Conservation (phyloP, 2,888 invertebrate species). For the Linyphia triangularis region DNA sequence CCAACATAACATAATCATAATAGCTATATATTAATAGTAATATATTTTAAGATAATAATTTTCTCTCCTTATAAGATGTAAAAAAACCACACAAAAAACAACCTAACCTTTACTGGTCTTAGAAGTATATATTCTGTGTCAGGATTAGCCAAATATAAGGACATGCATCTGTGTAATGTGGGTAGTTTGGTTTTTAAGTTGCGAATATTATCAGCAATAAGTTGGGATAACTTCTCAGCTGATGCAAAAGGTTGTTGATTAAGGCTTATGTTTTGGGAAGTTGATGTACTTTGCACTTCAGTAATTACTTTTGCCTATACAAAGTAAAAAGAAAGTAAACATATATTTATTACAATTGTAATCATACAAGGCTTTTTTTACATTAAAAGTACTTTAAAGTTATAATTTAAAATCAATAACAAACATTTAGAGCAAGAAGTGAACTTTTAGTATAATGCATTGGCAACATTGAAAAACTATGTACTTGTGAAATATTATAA, state of each 20-base stretch:
- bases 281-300: constrained; percentile 79
- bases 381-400: background rate
- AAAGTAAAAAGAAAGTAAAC: background rate
- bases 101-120: constrained; percentile 90
- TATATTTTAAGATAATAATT: background rate
- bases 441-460: no score
- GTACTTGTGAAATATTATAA: no score
- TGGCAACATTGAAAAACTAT: no score
- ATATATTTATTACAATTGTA: no score
- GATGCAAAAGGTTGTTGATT: constrained; percentile 85
- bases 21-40: background rate
- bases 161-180: constrained; percentile 91
- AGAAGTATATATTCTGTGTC: constrained; percentile 98
- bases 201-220: constrained; percentile 88
- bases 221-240: constrained; percentile 86
- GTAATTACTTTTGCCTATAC: constrained; percentile 79
- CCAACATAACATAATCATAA: background rate
- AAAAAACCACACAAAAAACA: background rate
- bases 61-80: background rate
- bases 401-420: background rate
- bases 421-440: no score
- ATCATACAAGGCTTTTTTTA: background rate
- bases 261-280: constrained; percentile 78
- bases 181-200: constrained; percentile 90
- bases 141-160: constrained; percentile 95